Evolutionary conservation across 2,797 vertebrate species (phyloP).

Genomic region (Anguilla megastoma): DNA sequence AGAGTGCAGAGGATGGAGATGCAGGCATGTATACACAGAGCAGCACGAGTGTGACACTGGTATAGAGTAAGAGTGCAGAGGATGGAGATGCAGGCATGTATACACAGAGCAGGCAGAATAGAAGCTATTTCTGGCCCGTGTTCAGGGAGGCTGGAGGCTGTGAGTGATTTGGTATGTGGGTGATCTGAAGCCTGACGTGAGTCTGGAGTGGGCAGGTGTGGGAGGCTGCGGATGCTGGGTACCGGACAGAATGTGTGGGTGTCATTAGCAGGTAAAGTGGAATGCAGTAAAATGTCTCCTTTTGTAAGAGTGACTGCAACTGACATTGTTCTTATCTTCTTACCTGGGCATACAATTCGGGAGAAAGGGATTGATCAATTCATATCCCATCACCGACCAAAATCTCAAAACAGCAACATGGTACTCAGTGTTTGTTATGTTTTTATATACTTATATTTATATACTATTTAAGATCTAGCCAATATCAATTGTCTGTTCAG

Average conservation of each 20-base stretch:
- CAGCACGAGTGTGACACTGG: no score
- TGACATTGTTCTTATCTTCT: background rate
- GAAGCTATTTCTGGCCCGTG: background rate
- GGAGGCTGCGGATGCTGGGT: background rate
- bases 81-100: background rate
- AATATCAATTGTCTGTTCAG: background rate
- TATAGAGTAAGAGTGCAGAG: no score
- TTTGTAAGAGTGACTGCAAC: background rate
- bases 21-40: no score
- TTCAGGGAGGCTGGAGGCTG: background rate
- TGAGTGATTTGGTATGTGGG: background rate
- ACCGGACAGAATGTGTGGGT: background rate
- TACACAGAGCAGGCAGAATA: background rate
- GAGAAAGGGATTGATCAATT: background rate
- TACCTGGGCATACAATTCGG: background rate
- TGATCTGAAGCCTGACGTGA: background rate
- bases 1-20: no score
- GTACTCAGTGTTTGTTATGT: background rate
- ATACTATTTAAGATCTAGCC: background rate
- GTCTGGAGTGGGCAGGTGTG: background rate
- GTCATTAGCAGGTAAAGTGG: background rate
- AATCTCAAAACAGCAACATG: background rate
- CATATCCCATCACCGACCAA: background rate
- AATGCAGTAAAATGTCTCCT: background rate
- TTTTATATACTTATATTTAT: background rate